Conservation (phyloP, 2,797 vertebrate genomes). For the Fratercula arctica region DNA sequence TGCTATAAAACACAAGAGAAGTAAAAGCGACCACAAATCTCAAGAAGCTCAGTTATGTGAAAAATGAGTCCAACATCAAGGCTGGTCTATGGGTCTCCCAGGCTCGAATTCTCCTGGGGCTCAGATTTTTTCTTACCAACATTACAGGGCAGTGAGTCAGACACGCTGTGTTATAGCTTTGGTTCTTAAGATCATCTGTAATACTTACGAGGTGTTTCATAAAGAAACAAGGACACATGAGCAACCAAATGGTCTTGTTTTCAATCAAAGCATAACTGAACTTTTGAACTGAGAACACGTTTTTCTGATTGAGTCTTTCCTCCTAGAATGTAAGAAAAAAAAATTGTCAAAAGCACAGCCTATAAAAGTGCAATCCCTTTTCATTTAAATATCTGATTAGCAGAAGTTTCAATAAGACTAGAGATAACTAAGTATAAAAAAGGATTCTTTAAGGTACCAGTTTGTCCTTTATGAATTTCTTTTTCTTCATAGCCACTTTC, state of each 20-base stretch:
- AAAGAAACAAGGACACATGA: not conserved
- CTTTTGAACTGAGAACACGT: not conserved
- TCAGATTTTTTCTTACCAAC: not conserved
- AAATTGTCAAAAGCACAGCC: not conserved
- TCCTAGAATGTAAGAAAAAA: not conserved
- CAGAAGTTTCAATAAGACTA: not conserved
- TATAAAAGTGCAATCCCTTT: not conserved
- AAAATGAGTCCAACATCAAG: not conserved
- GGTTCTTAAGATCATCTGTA: not conserved
- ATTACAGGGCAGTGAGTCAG: not conserved
- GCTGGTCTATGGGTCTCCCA: not conserved
- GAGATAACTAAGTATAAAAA: not conserved
- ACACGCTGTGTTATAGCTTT: not conserved
- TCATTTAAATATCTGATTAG: not conserved
- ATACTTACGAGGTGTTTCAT: not conserved
- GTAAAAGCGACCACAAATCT: not conserved
- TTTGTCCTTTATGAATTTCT: not conserved
- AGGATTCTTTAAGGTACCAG: not conserved
- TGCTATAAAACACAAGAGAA: not conserved
- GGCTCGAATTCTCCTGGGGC: not conserved
- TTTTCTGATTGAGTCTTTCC: not conserved
- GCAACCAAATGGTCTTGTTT: not conserved
- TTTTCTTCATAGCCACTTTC: not conserved
- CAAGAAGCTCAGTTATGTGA: not conserved
- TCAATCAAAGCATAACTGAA: not conserved